Evolutionary conservation across 2,888 invertebrate genomes (phyloP).

Genomic region (Mesorhabditis belari): DNA sequence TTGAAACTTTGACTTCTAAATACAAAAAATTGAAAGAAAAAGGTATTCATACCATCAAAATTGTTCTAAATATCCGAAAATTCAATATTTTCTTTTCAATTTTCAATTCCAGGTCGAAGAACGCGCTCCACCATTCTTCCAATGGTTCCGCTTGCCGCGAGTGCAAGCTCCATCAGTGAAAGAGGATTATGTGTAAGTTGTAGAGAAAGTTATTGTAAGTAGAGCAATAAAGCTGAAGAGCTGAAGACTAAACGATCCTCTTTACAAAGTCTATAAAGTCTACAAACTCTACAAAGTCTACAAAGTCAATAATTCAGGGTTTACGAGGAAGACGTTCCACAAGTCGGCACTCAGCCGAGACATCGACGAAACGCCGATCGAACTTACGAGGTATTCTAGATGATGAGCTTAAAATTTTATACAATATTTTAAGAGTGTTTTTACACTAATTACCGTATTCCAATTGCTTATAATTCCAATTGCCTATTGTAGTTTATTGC

Average conservation of each 20-base stretch:
- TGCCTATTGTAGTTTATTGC: too few species aligned
- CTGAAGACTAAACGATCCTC: too few species aligned
- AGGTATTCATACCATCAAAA: background rate
- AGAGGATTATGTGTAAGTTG: constrained; percentile 50
- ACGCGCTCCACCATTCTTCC: constrained; percentile 50
- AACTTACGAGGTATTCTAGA: constrained; percentile 30
- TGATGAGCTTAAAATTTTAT: too few species aligned
- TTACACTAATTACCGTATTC: too few species aligned
- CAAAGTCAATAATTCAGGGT: constrained; percentile 42
- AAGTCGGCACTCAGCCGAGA: constrained; percentile 32
- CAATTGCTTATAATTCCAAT: too few species aligned
- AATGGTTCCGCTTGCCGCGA: constrained; percentile 52
- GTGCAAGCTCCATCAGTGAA: constrained; percentile 51
- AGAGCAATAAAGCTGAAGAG: background rate
- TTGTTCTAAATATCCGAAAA: too few species aligned
- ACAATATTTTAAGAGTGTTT: too few species aligned
- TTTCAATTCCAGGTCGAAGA: constrained; percentile 21
- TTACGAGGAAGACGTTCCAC: constrained; percentile 49
- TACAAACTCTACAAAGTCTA: too few species aligned
- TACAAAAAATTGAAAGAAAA: background rate
- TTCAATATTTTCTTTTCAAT: too few species aligned
- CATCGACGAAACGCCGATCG: constrained; percentile 42
- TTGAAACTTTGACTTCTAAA: background rate
- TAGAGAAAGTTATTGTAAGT: background rate
- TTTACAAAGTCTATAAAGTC: too few species aligned